phyloP scores from a whole-genome alignment of 2,888 invertebrate species.

The Ganaspis brasiliensis region DNA sequence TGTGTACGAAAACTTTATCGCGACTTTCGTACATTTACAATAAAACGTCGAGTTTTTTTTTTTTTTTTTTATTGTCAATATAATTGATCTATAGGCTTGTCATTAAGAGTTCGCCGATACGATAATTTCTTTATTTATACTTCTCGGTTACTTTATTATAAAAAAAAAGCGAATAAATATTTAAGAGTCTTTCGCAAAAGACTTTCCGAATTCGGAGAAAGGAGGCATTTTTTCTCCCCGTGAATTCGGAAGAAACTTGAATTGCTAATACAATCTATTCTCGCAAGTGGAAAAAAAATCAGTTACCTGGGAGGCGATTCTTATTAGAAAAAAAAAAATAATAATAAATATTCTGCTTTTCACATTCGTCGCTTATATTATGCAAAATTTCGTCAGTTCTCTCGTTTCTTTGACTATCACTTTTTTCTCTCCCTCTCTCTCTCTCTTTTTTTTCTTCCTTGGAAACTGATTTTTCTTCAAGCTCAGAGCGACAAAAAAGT shows the following conservation, averaged over 20 bases:
- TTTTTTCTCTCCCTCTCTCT: neutral
- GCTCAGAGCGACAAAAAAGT: neutral
- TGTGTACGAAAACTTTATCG: no score
- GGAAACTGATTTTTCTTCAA: constrained; percentile 1
- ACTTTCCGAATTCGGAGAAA: neutral
- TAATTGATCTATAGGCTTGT: neutral
- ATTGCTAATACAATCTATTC: constrained; percentile 37
- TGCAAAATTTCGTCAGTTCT: neutral
- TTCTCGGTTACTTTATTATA: constrained; percentile 46
- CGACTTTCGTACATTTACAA: no score
- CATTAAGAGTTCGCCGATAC: constrained; percentile 45
- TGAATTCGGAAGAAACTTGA: constrained; percentile 10
- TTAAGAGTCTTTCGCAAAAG: constrained; percentile 6
- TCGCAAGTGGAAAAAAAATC: constrained; percentile 12
- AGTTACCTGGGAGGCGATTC: neutral
- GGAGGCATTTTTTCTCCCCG: neutral
- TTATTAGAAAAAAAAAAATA: neutral
- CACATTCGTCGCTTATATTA: neutral
- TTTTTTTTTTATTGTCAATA: no score
- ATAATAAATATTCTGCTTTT: constrained; percentile 15
- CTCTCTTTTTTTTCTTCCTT: no score
- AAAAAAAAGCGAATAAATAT: constrained; percentile 41
- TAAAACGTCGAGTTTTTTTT: no score
- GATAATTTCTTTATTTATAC: constrained; percentile 40
- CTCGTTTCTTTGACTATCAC: neutral